Conservation (phyloP, 2,113 vertebrate species). For the Chaetodon auriga region DNA sequence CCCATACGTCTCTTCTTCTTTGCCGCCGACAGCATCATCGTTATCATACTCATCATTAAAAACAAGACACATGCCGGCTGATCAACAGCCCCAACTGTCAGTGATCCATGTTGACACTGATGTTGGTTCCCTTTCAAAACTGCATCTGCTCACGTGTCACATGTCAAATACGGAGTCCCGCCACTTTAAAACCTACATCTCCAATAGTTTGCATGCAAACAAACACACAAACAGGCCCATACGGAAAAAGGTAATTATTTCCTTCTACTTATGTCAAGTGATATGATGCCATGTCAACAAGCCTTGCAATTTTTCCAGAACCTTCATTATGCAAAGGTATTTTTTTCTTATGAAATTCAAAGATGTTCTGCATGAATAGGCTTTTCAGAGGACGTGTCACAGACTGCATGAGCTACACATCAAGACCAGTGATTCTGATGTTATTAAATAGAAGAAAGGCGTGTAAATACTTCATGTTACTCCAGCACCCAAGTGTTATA, state of each 20-base stretch:
- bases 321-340: not conserved
- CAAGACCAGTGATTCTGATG: constrained; percentile 1
- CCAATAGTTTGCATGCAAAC: not conserved
- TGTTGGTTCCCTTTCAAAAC: not conserved
- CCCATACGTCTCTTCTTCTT: not conserved
- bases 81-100: not conserved
- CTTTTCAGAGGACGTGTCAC: not conserved
- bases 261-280: not conserved
- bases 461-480: not conserved
- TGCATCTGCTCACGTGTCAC: not conserved
- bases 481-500: not conserved
- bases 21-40: not conserved
- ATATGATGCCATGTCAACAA: not conserved
- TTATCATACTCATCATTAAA: constrained; percentile 9
- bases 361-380: constrained; percentile 13
- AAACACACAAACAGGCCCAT: not conserved
- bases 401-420: not conserved
- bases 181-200: not conserved
- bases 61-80: not conserved
- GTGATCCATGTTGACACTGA: constrained; percentile 4
- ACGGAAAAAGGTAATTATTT: not conserved
- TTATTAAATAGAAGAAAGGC: constrained; percentile 15
- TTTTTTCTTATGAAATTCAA: not conserved
- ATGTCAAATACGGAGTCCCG: constrained; percentile 8
- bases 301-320: not conserved